Evolutionary conservation across 2,113 vertebrate genomes (phyloP), one percentile per base, ranked within the genome.

Genomic region (Jacana jacana): DNA sequence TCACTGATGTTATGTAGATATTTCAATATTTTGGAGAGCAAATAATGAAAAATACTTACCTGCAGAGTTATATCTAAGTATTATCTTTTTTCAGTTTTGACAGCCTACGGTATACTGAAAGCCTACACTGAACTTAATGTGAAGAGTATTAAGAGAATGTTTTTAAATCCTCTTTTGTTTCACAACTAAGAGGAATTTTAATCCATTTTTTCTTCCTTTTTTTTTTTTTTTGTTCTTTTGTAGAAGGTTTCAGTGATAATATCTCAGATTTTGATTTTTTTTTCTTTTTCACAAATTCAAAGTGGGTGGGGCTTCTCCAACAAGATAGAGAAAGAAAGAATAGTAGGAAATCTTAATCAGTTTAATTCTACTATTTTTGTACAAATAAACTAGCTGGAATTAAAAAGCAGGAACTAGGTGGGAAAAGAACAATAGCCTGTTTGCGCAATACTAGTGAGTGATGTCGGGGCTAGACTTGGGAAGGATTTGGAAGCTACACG

Each of bases 311-410:
- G 37, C 72, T 81, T 94, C 89, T 93, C 83, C 68, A 92, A 31
- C 24, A 79, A 51, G 30, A 37, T 61, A 57, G 61, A 28, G 37
- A 79, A 91, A 83, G 42, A 86, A 96, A 93, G 88, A 93, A 93
- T 92, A 79, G 79, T 63, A 90, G 92, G 93, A 95, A 95, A 91
- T 49, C 25, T 81, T 81, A 76, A 81, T 71, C 5, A 79, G 28
- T 86, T 75, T 84, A 69, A 79, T 96, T 84, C n/a, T 68, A 42
- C 82, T 86, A 22, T 46, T 66, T 86, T 81, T 57, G 24, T 91
- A 65, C 13, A 66, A 68, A 60, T 88, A 8, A 86, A 58, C 23
- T 78, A 39, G 8, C 73, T 65, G 40, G 14, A 79, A 28, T 79
- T 44, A 46, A 52, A 40, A 44, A 68, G 27, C 81, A 91, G 95